Evolutionary conservation across 1,140 invertebrate genomes (phyloP).

Genomic region (Telenomus remus): DNA sequence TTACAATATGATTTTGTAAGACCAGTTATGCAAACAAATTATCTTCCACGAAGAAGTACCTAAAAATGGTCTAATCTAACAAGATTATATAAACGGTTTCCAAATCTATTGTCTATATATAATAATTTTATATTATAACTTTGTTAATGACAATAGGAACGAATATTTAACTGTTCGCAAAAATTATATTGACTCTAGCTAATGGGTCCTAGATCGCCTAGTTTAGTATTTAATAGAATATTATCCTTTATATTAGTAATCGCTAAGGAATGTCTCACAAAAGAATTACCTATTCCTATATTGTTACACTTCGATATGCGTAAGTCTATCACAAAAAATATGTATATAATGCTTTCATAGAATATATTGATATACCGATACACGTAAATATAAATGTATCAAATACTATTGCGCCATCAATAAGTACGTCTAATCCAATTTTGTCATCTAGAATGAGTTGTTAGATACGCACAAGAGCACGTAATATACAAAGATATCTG

Average conservation of each 20-base stretch:
- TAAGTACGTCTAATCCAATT: conserved; percentile 68
- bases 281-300: conserved; percentile 62
- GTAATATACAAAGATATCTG: conserved; percentile 59
- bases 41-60: conserved; percentile 70
- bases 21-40: too few species aligned
- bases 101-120: conserved; percentile 67
- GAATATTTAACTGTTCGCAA: conserved; percentile 61
- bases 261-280: conserved; percentile 59
- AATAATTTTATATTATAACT: conserved; percentile 56
- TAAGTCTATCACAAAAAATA: conserved; percentile 70
- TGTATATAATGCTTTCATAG: conserved; percentile 70
- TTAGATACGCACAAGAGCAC: conserved; percentile 62
- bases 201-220: conserved; percentile 73
- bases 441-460: conserved; percentile 64
- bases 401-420: conserved; percentile 69
- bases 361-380: conserved; percentile 72
- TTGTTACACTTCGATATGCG: conserved; percentile 66
- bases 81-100: conserved; percentile 68
- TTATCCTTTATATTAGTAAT: conserved; percentile 55
- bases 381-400: conserved; percentile 62
- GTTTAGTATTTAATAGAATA: conserved; percentile 60
- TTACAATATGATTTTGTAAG: too few species aligned
- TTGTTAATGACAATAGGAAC: conserved; percentile 69
- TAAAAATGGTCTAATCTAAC: conserved; percentile 72
- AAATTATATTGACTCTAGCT: conserved; percentile 69